Conservation (phyloP, 1,140 invertebrate species). For the Drosophila subobscura region DNA sequence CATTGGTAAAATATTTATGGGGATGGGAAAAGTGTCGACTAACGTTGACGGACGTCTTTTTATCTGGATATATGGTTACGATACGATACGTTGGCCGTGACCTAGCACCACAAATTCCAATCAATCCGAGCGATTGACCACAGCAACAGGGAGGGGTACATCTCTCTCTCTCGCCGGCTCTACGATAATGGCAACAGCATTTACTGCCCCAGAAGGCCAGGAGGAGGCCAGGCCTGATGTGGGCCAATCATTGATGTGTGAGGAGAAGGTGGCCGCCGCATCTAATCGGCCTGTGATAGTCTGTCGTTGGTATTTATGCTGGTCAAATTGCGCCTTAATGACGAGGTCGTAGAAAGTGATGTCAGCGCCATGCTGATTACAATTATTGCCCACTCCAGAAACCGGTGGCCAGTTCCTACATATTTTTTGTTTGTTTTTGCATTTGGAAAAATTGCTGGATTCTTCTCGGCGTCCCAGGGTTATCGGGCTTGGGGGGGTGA, state of each 20-base stretch:
- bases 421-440: not conserved
- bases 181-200: conserved; percentile 20
- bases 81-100: conserved; percentile 59
- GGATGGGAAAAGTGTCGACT: conserved; percentile 7
- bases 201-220: conserved; percentile 24
- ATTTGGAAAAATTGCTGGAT: conserved; percentile 26
- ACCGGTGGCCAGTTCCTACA: not conserved
- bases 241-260: conserved; percentile 27
- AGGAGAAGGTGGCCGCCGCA: conserved; percentile 17
- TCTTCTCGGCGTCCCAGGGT: conserved; percentile 5
- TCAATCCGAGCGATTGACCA: conserved; percentile 28
- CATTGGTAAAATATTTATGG: conserved; percentile 1
- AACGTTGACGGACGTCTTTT: conserved; percentile 51
- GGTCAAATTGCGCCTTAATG: conserved; percentile 69
- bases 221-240: conserved; percentile 22
- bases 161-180: not conserved
- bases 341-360: conserved; percentile 66
- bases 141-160: conserved; percentile 28
- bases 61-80: conserved; percentile 17
- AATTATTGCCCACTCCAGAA: conserved; percentile 8
- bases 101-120: conserved; percentile 59
- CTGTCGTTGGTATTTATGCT: conserved; percentile 70
- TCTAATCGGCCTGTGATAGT: conserved; percentile 43
- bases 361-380: conserved; percentile 60
- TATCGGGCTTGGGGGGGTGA: not conserved